Conservation (phyloP, 2,113 vertebrate genomes). For the Clinocottus analis region DNA sequence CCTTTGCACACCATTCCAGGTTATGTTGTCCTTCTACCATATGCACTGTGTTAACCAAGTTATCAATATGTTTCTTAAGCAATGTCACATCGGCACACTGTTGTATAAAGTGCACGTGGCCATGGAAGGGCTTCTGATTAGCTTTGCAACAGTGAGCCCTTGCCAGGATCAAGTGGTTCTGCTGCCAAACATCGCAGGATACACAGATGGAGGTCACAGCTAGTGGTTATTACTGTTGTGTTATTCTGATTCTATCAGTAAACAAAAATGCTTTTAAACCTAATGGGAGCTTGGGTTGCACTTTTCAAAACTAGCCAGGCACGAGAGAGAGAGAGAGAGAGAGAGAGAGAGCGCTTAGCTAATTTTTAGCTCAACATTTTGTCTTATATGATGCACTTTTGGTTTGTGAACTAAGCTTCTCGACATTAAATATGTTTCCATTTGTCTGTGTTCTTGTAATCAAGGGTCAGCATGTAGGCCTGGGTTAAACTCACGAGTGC, state of each 20-base stretch:
- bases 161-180: slow-evolving; percentile 26
- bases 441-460: slow-evolving; percentile 14
- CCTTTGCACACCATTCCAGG: background rate
- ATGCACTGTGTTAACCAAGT: slow-evolving; percentile 30
- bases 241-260: background rate
- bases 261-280: background rate
- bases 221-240: background rate
- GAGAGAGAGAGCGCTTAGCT: background rate
- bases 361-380: background rate
- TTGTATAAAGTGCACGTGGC: slow-evolving; percentile 8
- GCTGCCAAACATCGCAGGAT: slow-evolving; percentile 17
- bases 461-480: slow-evolving; percentile 26
- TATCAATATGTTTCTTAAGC: slow-evolving; percentile 33
- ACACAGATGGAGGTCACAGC: slow-evolving; percentile 17
- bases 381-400: background rate
- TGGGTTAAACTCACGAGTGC: slow-evolving; percentile 11
- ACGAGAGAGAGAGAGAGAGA: no score
- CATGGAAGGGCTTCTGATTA: slow-evolving; percentile 42
- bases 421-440: background rate
- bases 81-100: slow-evolving; percentile 35
- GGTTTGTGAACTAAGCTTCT: slow-evolving; percentile 9
- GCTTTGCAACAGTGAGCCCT: slow-evolving; percentile 36
- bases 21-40: slow-evolving; percentile 16
- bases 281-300: background rate
- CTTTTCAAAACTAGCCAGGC: background rate